Conservation (phyloP, 1,140 invertebrate genomes). For the Lordiphosa stackelbergi region DNA sequence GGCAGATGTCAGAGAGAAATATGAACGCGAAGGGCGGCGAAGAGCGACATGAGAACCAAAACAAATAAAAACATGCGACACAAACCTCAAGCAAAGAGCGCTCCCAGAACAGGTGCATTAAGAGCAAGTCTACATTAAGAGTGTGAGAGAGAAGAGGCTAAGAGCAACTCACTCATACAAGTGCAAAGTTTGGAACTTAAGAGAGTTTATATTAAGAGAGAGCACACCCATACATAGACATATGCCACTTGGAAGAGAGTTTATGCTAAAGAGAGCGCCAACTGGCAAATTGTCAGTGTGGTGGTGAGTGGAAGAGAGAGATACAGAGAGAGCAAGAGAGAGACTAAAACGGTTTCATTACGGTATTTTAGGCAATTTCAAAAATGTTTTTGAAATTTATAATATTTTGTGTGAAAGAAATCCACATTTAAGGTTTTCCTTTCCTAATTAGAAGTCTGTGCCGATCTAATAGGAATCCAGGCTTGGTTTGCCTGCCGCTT, state of each 20-base stretch:
- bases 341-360: background rate
- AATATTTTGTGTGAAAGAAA: background rate
- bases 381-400: background rate
- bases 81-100: background rate
- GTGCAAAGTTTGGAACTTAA: slow-evolving; percentile 37
- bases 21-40: slow-evolving; percentile 1
- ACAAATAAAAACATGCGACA: slow-evolving; percentile 48
- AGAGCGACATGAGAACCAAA: slow-evolving; percentile 22
- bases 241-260: slow-evolving; percentile 26
- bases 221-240: slow-evolving; percentile 46
- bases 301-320: background rate
- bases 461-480: background rate
- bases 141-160: slow-evolving; percentile 1
- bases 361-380: background rate
- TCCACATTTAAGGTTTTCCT: background rate
- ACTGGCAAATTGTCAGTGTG: background rate
- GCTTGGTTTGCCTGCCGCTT: background rate
- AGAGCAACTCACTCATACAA: slow-evolving; percentile 49
- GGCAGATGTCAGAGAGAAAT: slow-evolving; percentile 27
- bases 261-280: too few species aligned
- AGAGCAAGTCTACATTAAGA: slow-evolving; percentile 1
- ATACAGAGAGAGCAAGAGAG: background rate
- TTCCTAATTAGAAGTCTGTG: background rate
- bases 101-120: slow-evolving; percentile 49
- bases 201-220: slow-evolving; percentile 45